Base-by-base conservation (phyloP, 2,888 invertebrate genomes). In the Athrips mouffetella region DNA sequence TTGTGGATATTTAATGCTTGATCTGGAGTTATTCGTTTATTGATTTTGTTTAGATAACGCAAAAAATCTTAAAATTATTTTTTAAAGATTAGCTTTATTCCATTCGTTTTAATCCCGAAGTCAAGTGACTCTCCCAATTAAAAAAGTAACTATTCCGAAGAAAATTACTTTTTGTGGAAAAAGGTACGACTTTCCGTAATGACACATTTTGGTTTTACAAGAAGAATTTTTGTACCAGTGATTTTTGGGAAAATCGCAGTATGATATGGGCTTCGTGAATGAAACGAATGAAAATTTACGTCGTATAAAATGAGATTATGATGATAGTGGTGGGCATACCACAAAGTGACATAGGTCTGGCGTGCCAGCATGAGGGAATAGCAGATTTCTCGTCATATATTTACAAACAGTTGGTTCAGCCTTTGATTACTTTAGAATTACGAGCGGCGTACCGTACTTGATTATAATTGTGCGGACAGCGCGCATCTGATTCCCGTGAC, bases 371-470 rank as follows among this genome's bases (percentile, higher is more conserved):
- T 20, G 18, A 15, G 33, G 39, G 35, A 47, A 47, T 47, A 11
- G 42, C 42, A 16, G 18, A 47, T 42, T 35, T 11, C 47, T 44
- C 50, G 27, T 42, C 45, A 61, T 64, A 63, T 66, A 68, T 76
- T 70, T 73, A 65, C 72, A 74, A 80, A 78, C 76, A 80, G 76
- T 78, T 78, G 74, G 73, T 61, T 67, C 69, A 67, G 68, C 64
- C 77, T 81, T 84, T 86, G 87, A 86, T 88, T 86, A 74, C 81
- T 76, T 82, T 81, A 83, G 82, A 86, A 87, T 86, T 85, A 85
- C 80, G 86, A 85, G 74, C 75, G 72, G 67, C 70, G 71, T 73
- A 70, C 71, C 72, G 70, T 73, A 70, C 73, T 80, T 84, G 87
- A 88, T 86, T 88, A 83, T 86, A 88, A 88, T 88, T 88, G 86